Percentiles rank a stretch among this genome's conserved stretches.
Evolutionary conservation across 2,113 vertebrate species (phyloP).

Genomic region (Mus pahari): DNA sequence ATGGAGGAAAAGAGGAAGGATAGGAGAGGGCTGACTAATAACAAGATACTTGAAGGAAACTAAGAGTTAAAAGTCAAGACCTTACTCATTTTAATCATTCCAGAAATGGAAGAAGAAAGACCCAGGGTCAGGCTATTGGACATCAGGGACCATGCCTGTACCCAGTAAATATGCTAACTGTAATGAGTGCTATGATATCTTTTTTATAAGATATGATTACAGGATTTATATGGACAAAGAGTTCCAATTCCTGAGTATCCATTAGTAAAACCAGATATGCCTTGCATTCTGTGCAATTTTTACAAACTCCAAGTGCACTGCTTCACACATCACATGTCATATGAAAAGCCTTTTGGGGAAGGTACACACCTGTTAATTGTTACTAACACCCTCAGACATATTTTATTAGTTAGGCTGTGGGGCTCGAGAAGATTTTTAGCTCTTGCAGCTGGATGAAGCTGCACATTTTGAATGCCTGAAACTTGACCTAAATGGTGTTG

Average conservation of each 20-base stretch:
- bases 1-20: neutral
- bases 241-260: constrained; percentile 47
- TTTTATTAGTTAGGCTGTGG: constrained; percentile 81
- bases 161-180: neutral
- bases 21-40: neutral
- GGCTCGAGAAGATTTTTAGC: constrained; percentile 76
- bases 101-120: constrained; percentile 1
- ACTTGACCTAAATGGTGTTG: constrained; percentile 85
- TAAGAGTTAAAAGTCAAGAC: neutral
- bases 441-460: constrained; percentile 83
- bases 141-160: neutral
- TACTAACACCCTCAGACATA: constrained; percentile 84
- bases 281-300: constrained; percentile 72
- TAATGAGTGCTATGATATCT: neutral
- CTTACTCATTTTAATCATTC: constrained; percentile 32
- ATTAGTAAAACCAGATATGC: constrained; percentile 67
- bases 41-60: neutral
- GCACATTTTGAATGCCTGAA: constrained; percentile 82
- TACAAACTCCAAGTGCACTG: constrained; percentile 68
- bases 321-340: constrained; percentile 80
- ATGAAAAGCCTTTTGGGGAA: constrained; percentile 80
- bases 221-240: neutral
- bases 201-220: constrained; percentile 5
- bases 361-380: constrained; percentile 86
- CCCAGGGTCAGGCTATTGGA: neutral